Conservation (phyloP, 2,113 vertebrate species). For the Microtus montanus region DNA sequence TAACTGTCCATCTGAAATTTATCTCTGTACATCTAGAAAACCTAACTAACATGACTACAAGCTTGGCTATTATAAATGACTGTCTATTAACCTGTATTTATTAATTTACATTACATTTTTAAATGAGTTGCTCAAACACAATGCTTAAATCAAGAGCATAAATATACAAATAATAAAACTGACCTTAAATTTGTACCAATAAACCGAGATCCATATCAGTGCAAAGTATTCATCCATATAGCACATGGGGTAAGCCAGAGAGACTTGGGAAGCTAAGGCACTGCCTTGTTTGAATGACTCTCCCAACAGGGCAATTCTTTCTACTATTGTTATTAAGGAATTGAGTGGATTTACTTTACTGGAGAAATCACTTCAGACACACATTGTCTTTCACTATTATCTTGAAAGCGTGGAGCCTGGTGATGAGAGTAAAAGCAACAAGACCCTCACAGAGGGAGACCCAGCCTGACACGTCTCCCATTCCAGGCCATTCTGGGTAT, state of each 20-base stretch:
- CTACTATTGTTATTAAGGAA: not conserved
- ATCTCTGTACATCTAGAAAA: no score
- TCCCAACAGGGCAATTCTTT: not conserved
- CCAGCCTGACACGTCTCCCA: not conserved
- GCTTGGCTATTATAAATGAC: no score
- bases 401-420: not conserved
- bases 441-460: not conserved
- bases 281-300: not conserved
- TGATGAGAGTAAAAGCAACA: not conserved
- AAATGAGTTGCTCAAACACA: no score
- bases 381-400: not conserved
- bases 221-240: no score
- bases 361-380: constrained; percentile 9
- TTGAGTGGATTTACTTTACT: not conserved
- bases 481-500: not conserved
- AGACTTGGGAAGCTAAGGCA: not conserved
- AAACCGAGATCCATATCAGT: no score
- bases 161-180: no score
- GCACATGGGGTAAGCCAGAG: not conserved
- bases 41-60: no score
- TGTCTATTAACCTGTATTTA: no score
- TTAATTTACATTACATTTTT: no score
- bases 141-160: no score
- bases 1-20: no score
- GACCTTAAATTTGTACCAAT: no score